Evolutionary conservation across 2,888 invertebrate genomes (phyloP).

Genomic region (Mechanitis messenoides): DNA sequence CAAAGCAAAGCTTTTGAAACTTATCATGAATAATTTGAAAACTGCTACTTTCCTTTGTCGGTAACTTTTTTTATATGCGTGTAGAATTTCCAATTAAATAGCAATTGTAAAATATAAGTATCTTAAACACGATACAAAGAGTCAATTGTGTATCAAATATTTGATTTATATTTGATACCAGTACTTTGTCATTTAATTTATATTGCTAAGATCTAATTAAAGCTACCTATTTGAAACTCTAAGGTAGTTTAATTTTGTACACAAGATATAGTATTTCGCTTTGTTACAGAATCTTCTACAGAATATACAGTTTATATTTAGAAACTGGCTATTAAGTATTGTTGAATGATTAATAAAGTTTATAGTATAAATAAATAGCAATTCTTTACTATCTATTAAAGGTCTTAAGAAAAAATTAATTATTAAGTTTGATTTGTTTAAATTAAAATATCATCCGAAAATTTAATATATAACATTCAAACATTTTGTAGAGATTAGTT

Average conservation of each 20-base stretch:
- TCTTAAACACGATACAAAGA: neutral
- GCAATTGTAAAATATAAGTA: neutral
- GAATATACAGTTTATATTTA: neutral
- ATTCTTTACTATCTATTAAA: neutral
- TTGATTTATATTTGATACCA: no score
- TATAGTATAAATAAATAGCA: neutral
- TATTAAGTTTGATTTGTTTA: no score
- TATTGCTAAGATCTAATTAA: no score
- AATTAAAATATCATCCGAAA: no score
- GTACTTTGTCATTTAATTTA: no score
- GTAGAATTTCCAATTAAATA: conserved; percentile 25
- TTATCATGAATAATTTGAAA: conserved; percentile 26
- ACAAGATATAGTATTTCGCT: no score
- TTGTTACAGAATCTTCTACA: no score
- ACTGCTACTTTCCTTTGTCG: conserved; percentile 22
- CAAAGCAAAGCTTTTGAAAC: conserved; percentile 27
- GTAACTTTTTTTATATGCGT: conserved; percentile 22
- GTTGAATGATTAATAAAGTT: neutral
- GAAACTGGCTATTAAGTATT: neutral
- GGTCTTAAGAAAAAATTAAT: no score
- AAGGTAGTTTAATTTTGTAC: no score
- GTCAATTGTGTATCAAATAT: neutral
- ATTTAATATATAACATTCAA: no score
- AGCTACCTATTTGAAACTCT: no score
- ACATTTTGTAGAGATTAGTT: no score